A percentile compares a stretch with the other conserved stretches of the same genome.
Evolutionary conservation across 2,113 vertebrate genomes (phyloP).

Genomic region (Labrus mixtus): DNA sequence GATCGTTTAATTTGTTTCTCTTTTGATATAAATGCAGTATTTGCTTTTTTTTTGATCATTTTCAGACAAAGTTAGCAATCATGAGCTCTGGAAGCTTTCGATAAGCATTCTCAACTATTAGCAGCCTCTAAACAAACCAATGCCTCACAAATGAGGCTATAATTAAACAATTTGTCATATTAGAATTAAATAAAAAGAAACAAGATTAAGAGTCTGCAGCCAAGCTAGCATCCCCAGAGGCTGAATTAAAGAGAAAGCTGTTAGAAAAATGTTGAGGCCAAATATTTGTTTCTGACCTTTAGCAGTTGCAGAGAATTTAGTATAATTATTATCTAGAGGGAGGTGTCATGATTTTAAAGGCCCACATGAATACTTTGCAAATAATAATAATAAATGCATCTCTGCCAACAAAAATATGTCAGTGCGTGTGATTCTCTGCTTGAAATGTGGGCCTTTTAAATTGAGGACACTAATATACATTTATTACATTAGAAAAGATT

Average conservation of each 20-base stretch:
- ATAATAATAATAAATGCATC: neutral
- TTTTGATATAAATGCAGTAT: no score
- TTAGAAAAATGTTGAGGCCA: neutral
- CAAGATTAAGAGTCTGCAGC: neutral
- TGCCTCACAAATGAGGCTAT: neutral
- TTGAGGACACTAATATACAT: no score
- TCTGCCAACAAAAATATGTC: neutral
- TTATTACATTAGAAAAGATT: no score
- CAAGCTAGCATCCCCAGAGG: neutral
- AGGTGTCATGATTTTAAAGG: neutral
- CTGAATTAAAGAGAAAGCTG: neutral
- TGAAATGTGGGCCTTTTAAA: neutral
- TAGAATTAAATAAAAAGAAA: no score
- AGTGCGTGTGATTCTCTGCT: neutral
- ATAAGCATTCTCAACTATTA: no score
- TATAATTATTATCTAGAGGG: neutral
- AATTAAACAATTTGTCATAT: neutral
- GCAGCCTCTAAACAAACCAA: neutral
- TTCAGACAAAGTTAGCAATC: no score
- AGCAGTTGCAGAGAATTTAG: neutral
- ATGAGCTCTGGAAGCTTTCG: no score
- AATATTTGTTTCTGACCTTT: neutral
- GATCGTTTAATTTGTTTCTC: no score
- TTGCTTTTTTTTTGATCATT: no score
- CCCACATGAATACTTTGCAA: neutral